Evolutionary conservation across 2,113 vertebrate genomes (phyloP).

Genomic region (Sigmodon hispidus): DNA sequence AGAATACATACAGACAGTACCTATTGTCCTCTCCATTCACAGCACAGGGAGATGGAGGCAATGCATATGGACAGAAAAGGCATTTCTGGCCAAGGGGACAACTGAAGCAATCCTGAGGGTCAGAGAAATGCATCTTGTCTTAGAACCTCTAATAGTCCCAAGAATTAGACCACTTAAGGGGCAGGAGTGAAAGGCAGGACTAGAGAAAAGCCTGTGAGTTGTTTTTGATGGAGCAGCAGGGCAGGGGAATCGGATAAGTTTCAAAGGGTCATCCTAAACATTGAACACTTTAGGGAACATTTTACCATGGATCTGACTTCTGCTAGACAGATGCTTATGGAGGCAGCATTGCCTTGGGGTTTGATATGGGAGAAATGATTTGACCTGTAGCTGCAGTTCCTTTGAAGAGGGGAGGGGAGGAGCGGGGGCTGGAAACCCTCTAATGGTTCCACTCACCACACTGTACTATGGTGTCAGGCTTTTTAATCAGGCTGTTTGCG

Average conservation of each 20-base stretch:
- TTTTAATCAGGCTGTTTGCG: not conserved
- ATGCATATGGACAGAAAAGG: fast-evolving
- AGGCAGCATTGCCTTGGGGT: not conserved
- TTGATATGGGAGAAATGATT: not conserved
- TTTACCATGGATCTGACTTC: not conserved
- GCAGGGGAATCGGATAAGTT: not conserved
- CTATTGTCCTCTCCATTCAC: not conserved
- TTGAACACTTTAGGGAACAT: not conserved
- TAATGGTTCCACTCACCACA: not conserved
- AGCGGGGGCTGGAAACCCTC: not conserved
- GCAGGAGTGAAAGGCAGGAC: not conserved
- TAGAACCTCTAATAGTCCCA: not conserved
- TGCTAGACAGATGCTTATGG: not conserved
- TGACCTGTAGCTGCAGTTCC: not conserved
- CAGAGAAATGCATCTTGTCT: not conserved
- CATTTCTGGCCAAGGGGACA: not conserved
- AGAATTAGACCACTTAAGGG: not conserved
- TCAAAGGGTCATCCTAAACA: not conserved
- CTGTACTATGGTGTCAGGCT: not conserved
- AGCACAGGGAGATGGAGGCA: not conserved
- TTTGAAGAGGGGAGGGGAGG: not conserved
- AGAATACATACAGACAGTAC: fast-evolving
- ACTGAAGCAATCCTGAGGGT: not conserved
- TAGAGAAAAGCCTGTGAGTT: not conserved
- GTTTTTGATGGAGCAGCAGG: not conserved